Evolutionary conservation across 2,113 vertebrate genomes (phyloP).

Genomic region (Synchiropus splendidus): DNA sequence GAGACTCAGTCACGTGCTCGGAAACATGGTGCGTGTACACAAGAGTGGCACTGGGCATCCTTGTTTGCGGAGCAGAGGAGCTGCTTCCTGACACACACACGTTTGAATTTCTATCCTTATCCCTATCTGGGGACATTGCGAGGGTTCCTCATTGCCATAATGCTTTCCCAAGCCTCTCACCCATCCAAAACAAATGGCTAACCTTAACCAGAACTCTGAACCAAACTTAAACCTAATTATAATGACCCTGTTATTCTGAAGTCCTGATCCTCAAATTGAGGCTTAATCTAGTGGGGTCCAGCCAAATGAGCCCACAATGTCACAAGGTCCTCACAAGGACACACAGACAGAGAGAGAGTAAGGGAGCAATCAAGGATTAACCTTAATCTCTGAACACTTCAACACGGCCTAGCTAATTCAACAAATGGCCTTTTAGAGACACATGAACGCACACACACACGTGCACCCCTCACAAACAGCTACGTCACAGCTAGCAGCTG

Average conservation of each 20-base stretch:
- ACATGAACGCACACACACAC: conserved; percentile 3
- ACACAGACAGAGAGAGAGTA: conserved; percentile 9
- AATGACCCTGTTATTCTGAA: too few relatives aligned
- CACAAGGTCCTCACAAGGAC: not conserved
- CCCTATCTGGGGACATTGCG: too few relatives aligned
- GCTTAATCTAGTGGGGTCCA: too few relatives aligned
- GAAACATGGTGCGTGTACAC: conserved; percentile 10
- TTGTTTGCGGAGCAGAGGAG: conserved; percentile 29
- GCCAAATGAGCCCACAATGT: too few relatives aligned
- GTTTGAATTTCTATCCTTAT: too few relatives aligned
- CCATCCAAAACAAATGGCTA: too few relatives aligned
- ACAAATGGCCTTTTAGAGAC: conserved; percentile 34
- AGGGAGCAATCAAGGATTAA: conserved; percentile 37
- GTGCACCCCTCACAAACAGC: conserved; percentile 16
- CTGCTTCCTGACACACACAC: conserved; percentile 7
- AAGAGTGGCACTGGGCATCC: conserved; percentile 19
- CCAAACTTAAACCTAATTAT: too few relatives aligned
- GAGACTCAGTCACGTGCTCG: conserved; percentile 5
- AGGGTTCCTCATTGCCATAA: too few relatives aligned
- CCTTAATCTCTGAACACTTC: conserved; percentile 51
- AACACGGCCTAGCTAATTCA: conserved; percentile 52
- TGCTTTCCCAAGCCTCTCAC: too few relatives aligned
- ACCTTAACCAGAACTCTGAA: too few relatives aligned
- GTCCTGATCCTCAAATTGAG: too few relatives aligned
- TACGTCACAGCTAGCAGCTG: conserved; percentile 38